phyloP scores from a whole-genome alignment of 2,888 invertebrate species.

The Diplolepis rosae region DNA sequence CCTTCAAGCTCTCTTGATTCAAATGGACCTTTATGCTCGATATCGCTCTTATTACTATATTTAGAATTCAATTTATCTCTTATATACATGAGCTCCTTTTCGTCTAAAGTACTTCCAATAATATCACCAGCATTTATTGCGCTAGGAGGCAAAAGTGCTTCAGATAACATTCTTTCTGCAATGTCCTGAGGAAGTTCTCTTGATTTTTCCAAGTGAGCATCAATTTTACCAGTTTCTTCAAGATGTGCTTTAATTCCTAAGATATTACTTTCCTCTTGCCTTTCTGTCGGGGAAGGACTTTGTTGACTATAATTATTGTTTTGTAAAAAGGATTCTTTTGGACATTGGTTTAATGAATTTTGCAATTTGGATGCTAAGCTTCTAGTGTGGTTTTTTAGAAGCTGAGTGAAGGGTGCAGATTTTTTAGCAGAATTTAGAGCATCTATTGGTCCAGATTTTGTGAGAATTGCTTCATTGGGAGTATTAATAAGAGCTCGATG shows the following conservation, averaged over 20 bases:
- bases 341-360: not conserved
- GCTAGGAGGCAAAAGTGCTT: slow-evolving; percentile 64
- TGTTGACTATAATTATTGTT: not conserved
- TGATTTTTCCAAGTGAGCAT: slow-evolving; percentile 36
- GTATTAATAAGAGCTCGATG: slow-evolving; percentile 53
- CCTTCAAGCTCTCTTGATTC: slow-evolving; percentile 35
- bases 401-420: not conserved
- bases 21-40: slow-evolving; percentile 22
- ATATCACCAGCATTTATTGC: slow-evolving; percentile 60
- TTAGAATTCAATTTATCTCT: slow-evolving; percentile 64
- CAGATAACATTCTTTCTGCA: slow-evolving; percentile 62
- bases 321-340: not conserved
- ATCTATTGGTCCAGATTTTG: slow-evolving; percentile 39
- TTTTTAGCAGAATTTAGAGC: not conserved
- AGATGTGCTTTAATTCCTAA: not conserved
- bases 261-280: not conserved
- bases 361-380: not conserved
- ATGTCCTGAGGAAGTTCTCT: slow-evolving; percentile 42
- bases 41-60: slow-evolving; percentile 56
- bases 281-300: not conserved
- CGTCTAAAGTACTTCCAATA: slow-evolving; percentile 65
- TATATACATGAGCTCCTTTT: slow-evolving; percentile 60
- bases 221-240: slow-evolving; percentile 4
- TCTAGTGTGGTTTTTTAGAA: not conserved
- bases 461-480: slow-evolving; percentile 43